Base-by-base conservation (phyloP, 2,888 invertebrate genomes). In the Electrophaes corylata region DNA sequence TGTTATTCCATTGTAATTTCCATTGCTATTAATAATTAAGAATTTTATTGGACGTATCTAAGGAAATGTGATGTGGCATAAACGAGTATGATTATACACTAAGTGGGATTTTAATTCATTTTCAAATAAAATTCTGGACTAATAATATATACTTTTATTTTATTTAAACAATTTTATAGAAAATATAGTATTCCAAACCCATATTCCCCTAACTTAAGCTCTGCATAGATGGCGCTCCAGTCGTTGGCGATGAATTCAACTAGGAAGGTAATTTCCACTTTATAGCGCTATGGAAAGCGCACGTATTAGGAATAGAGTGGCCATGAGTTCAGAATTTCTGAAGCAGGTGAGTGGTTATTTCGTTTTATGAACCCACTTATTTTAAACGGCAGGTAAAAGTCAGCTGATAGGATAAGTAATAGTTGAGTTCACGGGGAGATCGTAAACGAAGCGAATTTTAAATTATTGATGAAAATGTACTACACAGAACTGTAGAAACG, bases 201-300 rank as follows among this genome's bases (percentile, higher is more conserved):
- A 4, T 40, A 11, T 19, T 31, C 1, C 23, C 33, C 52, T 48
- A 20, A 41, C 81, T 81, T 83, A 75, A 77, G 20, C 43, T 10
- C 37, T 57, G 57, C 33, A 43, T 20, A 47, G 43, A 31, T 39
- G 43, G 40, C 76, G 73, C 75, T 67, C 67, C 69, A 68, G 75
- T 75, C 73, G 67, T 62, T 70, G 62, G 77, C 73, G 81, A 85
- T 85, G 88, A 85, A 91, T 88, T 88, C 86, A 85, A 88, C 84
- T 85, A 84, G 86, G 82, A 83, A 82, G 83, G 87, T 88, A 89
- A 87, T 89, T 88, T 84, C 78, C 83, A 76, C 81, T 88, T 89
- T 90, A 90, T 81, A 85, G 79, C 82, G 84, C 81, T 73, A 76
- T 73, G 78, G 78, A 79, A 75, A 79, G 77, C 72, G 70, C 72